A percentile compares a stretch with the other conserved stretches of the same genome.
phyloP scores from a whole-genome alignment of 2,113 vertebrate genomes.

The Coryphaenoides rupestris region DNA sequence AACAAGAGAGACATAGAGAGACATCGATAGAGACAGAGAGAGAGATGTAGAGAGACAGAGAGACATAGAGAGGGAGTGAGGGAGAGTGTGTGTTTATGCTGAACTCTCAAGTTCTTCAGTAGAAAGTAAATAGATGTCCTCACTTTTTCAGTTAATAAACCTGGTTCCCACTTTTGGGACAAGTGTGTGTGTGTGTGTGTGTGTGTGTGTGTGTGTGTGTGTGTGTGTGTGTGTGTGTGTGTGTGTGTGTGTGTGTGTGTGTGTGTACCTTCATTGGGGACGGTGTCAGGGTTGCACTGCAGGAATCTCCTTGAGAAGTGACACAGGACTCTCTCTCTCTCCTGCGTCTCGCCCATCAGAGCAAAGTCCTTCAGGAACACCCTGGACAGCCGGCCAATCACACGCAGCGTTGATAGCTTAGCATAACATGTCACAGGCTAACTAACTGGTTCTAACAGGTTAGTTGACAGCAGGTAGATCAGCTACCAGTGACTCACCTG shows the following conservation, averaged over 20 bases:
- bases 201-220: too few relatives aligned
- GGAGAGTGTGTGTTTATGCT: too few relatives aligned
- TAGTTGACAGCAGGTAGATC: too few relatives aligned
- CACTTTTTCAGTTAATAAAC: too few relatives aligned
- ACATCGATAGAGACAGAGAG: constrained; percentile 1
- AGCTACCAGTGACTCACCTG: constrained; percentile 70
- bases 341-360: constrained; percentile 93
- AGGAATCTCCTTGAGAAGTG: constrained; percentile 93
- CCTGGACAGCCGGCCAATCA: constrained; percentile 55
- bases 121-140: too few relatives aligned
- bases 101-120: too few relatives aligned
- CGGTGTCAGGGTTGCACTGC: constrained; percentile 79
- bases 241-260: not conserved
- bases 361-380: constrained; percentile 88
- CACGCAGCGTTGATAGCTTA: not conserved
- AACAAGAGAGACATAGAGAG: too few relatives aligned
- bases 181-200: too few relatives aligned
- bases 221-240: not conserved
- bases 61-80: constrained; percentile 1
- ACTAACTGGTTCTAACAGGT: too few relatives aligned
- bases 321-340: constrained; percentile 89
- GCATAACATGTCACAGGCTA: too few relatives aligned
- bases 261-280: constrained; percentile 82
- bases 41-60: constrained; percentile 31
- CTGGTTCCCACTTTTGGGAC: too few relatives aligned